A percentile compares a stretch with the other conserved stretches of the same genome.
phyloP scores from a whole-genome alignment of 2,797 vertebrate species.

The Furcifer pardalis region DNA sequence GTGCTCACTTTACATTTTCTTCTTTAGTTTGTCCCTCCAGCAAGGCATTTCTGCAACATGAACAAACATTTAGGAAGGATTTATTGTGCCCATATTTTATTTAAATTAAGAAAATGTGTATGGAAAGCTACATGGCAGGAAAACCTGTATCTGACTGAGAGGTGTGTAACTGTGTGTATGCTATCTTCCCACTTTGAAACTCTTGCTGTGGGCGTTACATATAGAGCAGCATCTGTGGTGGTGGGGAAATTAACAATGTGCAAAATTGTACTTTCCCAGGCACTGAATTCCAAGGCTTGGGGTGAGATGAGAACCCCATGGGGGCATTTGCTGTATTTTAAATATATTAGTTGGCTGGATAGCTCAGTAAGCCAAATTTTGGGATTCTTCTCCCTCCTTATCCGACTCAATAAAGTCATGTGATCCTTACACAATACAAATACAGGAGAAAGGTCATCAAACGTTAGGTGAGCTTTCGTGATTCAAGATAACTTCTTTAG shows the following conservation, averaged over 20 bases:
- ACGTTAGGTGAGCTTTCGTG: too few species aligned
- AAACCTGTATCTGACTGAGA: neutral
- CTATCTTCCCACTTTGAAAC: neutral
- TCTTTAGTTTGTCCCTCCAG: too few species aligned
- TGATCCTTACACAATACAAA: too few species aligned
- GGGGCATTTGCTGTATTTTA: neutral
- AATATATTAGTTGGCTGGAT: neutral
- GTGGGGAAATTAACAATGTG: neutral
- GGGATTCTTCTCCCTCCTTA: too few species aligned
- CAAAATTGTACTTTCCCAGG: neutral
- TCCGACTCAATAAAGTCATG: too few species aligned
- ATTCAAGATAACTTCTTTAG: too few species aligned
- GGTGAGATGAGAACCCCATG: neutral
- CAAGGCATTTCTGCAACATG: neutral
- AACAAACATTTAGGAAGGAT: neutral
- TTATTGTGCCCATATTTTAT: neutral
- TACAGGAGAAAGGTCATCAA: too few species aligned
- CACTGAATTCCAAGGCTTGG: neutral
- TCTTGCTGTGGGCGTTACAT: neutral
- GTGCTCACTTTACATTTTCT: neutral
- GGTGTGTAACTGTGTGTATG: neutral
- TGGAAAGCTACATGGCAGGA: neutral
- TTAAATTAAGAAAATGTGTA: neutral
- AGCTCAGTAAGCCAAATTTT: too few species aligned
- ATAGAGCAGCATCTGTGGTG: neutral